These are phyloP conservation scores for Phaethon lepturus DNA, from an alignment of 2,113 vertebrate species.

Conservation along the genomic window DNA sequence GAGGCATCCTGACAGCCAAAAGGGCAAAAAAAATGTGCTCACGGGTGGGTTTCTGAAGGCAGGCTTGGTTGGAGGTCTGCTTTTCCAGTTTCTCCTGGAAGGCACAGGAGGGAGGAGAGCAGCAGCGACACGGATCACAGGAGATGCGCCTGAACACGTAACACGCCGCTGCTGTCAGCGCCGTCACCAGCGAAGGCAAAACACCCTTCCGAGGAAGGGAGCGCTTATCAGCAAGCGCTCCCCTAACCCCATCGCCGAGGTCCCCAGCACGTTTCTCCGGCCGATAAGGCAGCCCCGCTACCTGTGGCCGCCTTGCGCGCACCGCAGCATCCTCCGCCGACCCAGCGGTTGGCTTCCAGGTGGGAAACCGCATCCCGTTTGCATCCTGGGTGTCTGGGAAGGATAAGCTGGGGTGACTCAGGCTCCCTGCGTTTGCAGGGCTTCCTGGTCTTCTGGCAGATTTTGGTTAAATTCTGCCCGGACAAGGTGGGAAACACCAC, in stretches of 20 bases:
- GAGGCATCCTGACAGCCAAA: not conserved
- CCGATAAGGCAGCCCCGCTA: not conserved
- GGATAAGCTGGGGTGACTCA: not conserved
- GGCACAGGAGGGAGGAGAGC: not conserved
- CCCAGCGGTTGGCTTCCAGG: not conserved
- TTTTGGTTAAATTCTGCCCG: not conserved
- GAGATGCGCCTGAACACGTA: not conserved
- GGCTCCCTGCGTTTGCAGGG: not conserved
- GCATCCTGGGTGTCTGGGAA: not conserved
- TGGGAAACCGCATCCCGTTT: fast-evolving
- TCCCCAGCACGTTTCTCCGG: not conserved
- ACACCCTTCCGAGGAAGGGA: not conserved
- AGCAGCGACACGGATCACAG: not conserved
- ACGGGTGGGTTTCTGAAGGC: not conserved
- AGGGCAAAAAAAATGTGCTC: not conserved
- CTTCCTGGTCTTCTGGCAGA: not conserved
- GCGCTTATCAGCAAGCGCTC: not conserved
- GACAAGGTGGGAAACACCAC: not conserved
- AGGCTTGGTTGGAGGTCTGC: not conserved
- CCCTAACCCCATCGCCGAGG: not conserved
- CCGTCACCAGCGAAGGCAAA: not conserved
- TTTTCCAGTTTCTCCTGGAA: not conserved
- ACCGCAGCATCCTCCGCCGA: not conserved
- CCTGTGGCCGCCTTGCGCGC: fast-evolving
- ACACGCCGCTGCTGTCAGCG: not conserved